Evolutionary conservation across 2,797 vertebrate species (phyloP), one percentile per base, ranked within the genome.

Genomic region (Myiotriccus ornatus): DNA sequence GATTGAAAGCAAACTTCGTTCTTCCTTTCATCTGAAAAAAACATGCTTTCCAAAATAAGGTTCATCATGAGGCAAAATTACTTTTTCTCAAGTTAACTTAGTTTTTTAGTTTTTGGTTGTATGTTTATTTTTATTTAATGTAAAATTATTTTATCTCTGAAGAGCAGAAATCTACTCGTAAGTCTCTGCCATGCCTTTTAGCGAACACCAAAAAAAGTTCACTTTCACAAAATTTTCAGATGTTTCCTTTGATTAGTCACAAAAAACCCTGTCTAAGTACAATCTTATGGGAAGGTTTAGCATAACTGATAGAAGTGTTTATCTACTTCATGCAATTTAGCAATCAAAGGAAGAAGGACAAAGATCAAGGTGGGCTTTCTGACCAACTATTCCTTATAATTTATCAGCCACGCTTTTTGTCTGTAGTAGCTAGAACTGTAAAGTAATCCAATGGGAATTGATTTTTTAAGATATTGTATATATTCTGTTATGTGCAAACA

Each of bases 1-100:
- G 32, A 17, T 71, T 69, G 9, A 89, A 95, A 95, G 28, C 14
- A 76, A 91, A 3, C 25, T 63, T 88, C 76, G 50, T 57, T 87
- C 49, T 93, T 97, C 47, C 43, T 94, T 96, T 97, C 35, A 97
- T 90, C 50, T 86, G 64, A 89, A 94, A 84, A 50, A 56, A 34
- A 25, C 21, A 73, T 64, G 34, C 14, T 93, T 95, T 92, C 41
- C 8, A 83, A 93, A 91, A 85, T 43, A 63, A 89, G 15, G 52
- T 84, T 68, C 44, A 89, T 96, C 47, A 87, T 63, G 46, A 94
- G 30, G 10, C 9, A 95, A 96, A 93, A 9, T 84, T 14, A 74
- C 1, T 65, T 95, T 95, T 94, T 64, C 89, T 84, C 28, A 30
- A 50, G 60, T 60, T 78, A n/a, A 83, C 80, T 95, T 79, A 22